These are phyloP conservation scores for Morus bassanus DNA, from an alignment of 2,797 vertebrate species.

Conservation along the genomic window DNA sequence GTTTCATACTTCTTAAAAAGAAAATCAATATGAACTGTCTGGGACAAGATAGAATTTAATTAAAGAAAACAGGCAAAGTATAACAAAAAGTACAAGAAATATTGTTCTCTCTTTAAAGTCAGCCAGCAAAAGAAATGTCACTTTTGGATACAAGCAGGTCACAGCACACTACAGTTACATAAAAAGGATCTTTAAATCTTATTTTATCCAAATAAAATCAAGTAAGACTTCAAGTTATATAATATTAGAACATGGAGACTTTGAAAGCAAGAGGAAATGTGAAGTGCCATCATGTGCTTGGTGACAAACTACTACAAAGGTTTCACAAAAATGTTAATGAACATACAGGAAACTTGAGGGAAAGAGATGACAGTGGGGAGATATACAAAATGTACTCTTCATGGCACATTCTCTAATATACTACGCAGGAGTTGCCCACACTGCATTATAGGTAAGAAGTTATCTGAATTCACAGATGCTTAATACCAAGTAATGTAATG, in stretches of 20 bases:
- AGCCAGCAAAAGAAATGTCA: accelerated
- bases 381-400: neutral
- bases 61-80: neutral
- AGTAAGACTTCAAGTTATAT: neutral
- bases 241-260: neutral
- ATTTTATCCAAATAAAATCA: neutral
- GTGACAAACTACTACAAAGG: neutral
- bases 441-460: neutral
- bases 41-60: neutral
- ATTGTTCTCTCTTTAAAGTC: neutral
- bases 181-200: neutral
- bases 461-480: neutral
- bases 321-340: neutral
- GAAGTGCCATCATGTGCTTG: neutral
- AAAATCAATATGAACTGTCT: neutral
- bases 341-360: neutral
- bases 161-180: neutral
- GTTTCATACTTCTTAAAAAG: neutral
- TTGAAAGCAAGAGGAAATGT: neutral
- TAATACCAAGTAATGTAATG: neutral
- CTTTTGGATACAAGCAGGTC: neutral
- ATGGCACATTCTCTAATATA: neutral
- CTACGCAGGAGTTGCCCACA: neutral
- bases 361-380: neutral
- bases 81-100: neutral